phyloP scores from a whole-genome alignment of 2,113 vertebrate species.

The Promerops cafer region DNA sequence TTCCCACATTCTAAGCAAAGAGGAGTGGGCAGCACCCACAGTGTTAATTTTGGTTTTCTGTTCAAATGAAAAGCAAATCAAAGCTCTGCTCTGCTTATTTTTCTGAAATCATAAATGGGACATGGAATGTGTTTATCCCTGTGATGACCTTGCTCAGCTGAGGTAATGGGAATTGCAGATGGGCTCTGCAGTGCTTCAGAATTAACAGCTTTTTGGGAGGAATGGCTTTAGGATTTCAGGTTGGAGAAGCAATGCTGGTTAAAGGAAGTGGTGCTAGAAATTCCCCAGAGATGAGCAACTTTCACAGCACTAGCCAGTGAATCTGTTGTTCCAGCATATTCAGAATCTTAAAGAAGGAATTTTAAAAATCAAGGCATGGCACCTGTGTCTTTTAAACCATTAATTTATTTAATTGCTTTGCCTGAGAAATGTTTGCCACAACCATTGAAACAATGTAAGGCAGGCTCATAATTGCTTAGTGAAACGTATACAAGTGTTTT shows the following conservation, averaged over 20 bases:
- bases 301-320: background rate
- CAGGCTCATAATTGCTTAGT: background rate
- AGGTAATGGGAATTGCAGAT: background rate
- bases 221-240: background rate
- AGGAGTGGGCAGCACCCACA: background rate
- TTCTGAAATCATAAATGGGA: background rate
- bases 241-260: background rate
- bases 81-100: background rate
- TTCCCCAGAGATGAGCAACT: background rate
- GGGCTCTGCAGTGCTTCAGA: background rate
- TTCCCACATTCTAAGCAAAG: background rate
- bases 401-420: slow-evolving; percentile 7
- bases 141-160: background rate
- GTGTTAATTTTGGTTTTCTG: background rate
- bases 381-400: background rate
- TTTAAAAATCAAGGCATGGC: background rate
- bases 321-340: background rate
- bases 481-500: background rate
- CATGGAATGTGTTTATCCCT: background rate
- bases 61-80: background rate
- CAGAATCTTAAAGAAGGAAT: background rate
- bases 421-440: background rate
- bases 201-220: background rate
- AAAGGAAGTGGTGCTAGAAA: background rate
- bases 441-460: background rate